A percentile compares a stretch with the other conserved stretches of the same genome.
Evolutionary conservation across 2,888 invertebrate species (phyloP).

Genomic region (Lasioglossum calceatum): DNA sequence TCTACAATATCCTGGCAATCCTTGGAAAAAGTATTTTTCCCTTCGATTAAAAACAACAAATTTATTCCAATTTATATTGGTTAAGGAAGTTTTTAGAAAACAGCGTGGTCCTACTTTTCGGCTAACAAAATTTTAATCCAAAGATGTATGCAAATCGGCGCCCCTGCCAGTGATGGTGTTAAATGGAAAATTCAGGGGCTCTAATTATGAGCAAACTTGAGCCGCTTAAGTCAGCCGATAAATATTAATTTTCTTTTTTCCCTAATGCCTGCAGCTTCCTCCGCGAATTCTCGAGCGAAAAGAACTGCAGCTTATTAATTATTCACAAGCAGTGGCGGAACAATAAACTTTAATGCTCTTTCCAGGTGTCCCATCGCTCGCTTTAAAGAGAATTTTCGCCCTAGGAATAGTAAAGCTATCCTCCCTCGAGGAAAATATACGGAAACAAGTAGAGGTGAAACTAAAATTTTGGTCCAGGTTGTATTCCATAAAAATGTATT

Average conservation of each 20-base stretch:
- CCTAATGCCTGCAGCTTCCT: neutral
- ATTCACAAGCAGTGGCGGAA: slow-evolving; percentile 7
- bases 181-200: neutral
- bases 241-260: slow-evolving; percentile 19
- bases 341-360: slow-evolving; percentile 29
- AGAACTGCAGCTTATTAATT: slow-evolving; percentile 18
- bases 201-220: slow-evolving; percentile 2
- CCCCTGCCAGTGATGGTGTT: neutral
- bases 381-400: neutral
- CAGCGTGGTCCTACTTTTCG: neutral
- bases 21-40: neutral
- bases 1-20: neutral
- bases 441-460: neutral
- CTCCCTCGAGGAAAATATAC: neutral
- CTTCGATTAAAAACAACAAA: neutral
- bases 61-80: neutral
- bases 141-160: neutral
- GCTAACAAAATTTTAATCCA: neutral
- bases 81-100: neutral
- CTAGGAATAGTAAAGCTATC: neutral
- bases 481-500: neutral
- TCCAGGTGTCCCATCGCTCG: slow-evolving; percentile 13
- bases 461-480: neutral
- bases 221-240: neutral
- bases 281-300: neutral